Evolutionary conservation across 2,888 invertebrate species (phyloP), one percentile per base, ranked within the genome.

Genomic region (Drosophila parthenogenetica): DNA sequence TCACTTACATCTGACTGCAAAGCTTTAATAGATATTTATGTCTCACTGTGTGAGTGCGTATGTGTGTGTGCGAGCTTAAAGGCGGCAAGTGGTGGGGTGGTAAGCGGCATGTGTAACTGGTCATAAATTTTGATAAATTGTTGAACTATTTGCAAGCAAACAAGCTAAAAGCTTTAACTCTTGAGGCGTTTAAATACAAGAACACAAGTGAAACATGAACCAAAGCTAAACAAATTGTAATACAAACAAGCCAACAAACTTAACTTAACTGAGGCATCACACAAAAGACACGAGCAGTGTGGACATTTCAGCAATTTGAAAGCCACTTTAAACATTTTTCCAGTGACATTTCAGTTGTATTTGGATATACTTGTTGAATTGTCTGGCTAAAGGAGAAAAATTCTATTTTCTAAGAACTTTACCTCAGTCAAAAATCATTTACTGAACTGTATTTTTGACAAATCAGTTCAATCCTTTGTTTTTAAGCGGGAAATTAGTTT

Each of bases 1-100:
- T 84, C 83, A 87, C 83, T 84, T 84, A 77, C 79, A 74, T 60
- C 79, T 70, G 66, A 71, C 79, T 85, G 79, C 77, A 55, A 59
- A 50, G 77, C 77, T 81, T 73, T 84, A 84, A 84, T 84, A 84
- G 87, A 87, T 84, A 84, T 84, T 84, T 84, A 84, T 84, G 81
- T 69, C 60, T 50, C 40, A 32, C 25, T 32, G 60, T 49, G 46
- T 48, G 65, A 51, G 39, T 16, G 49, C 17, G 45, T 35, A 46
- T 46, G 35, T 46, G 45, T 22, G 63, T 32, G 45, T 22, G 48
- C 39, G 57, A 66, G 59, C 68, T 42, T 61, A 51, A 22, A 43
- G 45, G 53, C 62, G 49, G 22, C 22, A 25, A 19, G 19, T 50
- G 42, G 14, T 13, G 40, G 37, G 17, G 43, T 22, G 48, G 25